phyloP scores from a whole-genome alignment of 35 echinoderm and acorn worm genomes.

The Nesometra sesokonis region DNA sequence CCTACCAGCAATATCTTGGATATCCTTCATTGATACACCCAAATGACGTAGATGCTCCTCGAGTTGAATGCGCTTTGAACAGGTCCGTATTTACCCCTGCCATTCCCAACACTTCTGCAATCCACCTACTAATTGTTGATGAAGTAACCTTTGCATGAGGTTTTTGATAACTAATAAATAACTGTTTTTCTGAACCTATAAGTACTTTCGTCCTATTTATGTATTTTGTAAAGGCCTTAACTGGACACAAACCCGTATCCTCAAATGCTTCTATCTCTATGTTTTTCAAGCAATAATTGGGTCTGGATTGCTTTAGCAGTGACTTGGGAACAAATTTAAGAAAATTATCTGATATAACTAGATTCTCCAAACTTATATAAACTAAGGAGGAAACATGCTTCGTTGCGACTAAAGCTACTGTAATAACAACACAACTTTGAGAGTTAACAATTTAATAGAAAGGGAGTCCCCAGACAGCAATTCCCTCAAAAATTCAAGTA shows the following conservation, averaged over 20 bases:
- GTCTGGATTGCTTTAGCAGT: background rate
- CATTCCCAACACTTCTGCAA: background rate
- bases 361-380: too few species aligned
- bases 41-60: background rate
- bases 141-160: conserved; percentile 3
- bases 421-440: too few species aligned
- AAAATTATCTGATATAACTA: background rate
- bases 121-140: conserved; percentile 21
- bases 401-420: too few species aligned
- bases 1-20: too few species aligned
- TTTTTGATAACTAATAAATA: conserved; percentile 21
- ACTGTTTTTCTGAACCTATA: background rate
- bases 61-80: background rate
- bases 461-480: too few species aligned
- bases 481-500: too few species aligned
- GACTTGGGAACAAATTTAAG: background rate
- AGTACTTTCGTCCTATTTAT: background rate
- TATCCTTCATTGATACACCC: too few species aligned
- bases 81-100: conserved; percentile 11
- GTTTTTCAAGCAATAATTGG: background rate
- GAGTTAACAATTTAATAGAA: too few species aligned
- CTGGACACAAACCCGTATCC: background rate
- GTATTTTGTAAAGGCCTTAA: background rate
- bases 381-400: too few species aligned
- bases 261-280: conserved; percentile 10